Percentiles rank a stretch among this genome's conserved stretches.
Evolutionary conservation across 2,888 invertebrate species (phyloP).

Genomic region (Azorinus chamasolen): DNA sequence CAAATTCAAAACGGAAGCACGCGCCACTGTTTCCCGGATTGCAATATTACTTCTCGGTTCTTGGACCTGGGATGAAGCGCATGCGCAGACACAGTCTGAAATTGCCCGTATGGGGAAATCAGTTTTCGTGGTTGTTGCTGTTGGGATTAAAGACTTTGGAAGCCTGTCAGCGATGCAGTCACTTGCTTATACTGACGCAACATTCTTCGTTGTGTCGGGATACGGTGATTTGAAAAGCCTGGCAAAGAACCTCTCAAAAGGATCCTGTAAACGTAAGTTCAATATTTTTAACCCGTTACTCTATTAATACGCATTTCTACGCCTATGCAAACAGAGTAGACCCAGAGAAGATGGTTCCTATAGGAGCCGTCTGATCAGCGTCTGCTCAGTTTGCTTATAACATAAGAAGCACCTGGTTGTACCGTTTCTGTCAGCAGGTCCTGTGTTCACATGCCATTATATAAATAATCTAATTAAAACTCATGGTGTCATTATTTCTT

Average conservation of each 20-base stretch:
- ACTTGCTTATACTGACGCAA: slow-evolving; percentile 31
- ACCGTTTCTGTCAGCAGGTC: too few relatives aligned
- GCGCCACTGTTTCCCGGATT: slow-evolving; percentile 30
- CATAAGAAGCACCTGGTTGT: background rate
- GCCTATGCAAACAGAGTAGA: too few relatives aligned
- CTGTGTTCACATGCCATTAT: too few relatives aligned
- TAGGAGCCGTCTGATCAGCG: too few relatives aligned
- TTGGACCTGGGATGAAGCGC: slow-evolving; percentile 36
- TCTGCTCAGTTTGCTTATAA: background rate
- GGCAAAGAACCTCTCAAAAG: slow-evolving; percentile 26
- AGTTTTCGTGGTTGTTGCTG: slow-evolving; percentile 27
- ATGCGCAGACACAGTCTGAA: slow-evolving; percentile 18
- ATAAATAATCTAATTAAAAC: too few relatives aligned
- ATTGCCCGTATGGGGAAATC: slow-evolving; percentile 17
- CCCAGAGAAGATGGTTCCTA: too few relatives aligned
- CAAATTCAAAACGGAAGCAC: slow-evolving; percentile 35
- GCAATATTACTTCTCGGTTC: slow-evolving; percentile 24
- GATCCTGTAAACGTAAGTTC: slow-evolving; percentile 42
- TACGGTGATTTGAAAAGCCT: slow-evolving; percentile 23
- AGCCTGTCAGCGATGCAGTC: slow-evolving; percentile 36
- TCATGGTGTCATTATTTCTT: too few relatives aligned
- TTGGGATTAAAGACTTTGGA: slow-evolving; percentile 33
- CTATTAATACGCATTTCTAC: too few relatives aligned
- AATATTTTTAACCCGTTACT: too few relatives aligned
- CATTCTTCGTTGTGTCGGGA: slow-evolving; percentile 37